These are phyloP conservation scores for Junco hyemalis DNA, from an alignment of 2,113 vertebrate genomes.

Conservation along the genomic window DNA sequence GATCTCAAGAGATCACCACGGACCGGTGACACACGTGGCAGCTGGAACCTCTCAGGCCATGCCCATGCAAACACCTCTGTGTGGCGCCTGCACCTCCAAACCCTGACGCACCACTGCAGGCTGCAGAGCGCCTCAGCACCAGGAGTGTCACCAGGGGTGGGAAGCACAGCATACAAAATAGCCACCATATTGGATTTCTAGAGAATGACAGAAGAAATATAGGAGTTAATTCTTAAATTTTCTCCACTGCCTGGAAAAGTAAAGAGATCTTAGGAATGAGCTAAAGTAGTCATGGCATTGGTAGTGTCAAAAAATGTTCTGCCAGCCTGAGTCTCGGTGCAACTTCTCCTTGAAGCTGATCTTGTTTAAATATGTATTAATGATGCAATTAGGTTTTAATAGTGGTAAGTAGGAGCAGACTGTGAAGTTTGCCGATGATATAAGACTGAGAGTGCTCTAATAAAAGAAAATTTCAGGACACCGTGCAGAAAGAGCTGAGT, in stretches of 20 bases:
- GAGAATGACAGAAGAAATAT: background rate
- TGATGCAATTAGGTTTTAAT: constrained; percentile 1
- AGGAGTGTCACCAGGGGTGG: background rate
- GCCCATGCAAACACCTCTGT: background rate
- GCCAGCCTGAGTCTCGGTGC: background rate
- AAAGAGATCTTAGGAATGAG: background rate
- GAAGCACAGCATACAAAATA: background rate
- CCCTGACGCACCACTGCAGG: background rate
- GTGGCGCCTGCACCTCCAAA: background rate
- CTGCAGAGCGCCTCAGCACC: background rate
- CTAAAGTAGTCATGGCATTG: background rate
- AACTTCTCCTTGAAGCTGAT: background rate
- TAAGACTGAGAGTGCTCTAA: background rate
- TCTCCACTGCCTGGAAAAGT: background rate
- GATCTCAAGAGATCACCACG: background rate
- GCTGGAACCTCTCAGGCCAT: background rate
- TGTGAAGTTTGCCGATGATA: background rate
- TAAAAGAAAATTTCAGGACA: background rate
- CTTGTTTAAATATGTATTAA: constrained; percentile 17
- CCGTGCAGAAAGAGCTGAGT: background rate
- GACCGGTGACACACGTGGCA: background rate
- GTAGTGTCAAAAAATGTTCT: background rate
- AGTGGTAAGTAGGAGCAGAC: background rate
- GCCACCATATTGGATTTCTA: background rate
- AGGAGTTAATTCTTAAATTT: background rate